Percentiles rank a stretch among this genome's conserved stretches.
phyloP scores from a whole-genome alignment of 2,888 invertebrate species.

The Psylliodes chrysocephalus region DNA sequence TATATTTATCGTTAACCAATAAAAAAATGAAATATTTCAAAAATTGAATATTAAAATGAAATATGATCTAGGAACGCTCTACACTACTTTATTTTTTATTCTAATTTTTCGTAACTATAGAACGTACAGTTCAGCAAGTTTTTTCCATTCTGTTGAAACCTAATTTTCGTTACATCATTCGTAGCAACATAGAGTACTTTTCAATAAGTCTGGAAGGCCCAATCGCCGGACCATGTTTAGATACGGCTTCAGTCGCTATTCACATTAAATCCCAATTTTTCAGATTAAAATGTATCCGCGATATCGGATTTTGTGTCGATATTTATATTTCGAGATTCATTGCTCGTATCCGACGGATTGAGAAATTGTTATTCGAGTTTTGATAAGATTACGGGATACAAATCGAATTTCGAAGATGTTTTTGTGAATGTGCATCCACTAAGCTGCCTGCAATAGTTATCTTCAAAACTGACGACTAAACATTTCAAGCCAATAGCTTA shows the following conservation, averaged over 20 bases:
- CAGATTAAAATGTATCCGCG: slow-evolving; percentile 30
- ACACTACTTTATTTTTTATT: too few species aligned
- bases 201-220: slow-evolving; percentile 20
- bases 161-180: slow-evolving; percentile 30
- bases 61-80: too few species aligned
- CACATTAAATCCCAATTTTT: slow-evolving; percentile 29
- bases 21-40: too few species aligned
- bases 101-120: too few species aligned
- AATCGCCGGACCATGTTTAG: slow-evolving; percentile 31
- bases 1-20: too few species aligned
- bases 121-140: background rate
- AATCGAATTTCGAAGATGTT: background rate
- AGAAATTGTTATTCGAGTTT: background rate
- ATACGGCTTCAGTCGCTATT: slow-evolving; percentile 34
- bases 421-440: too few species aligned
- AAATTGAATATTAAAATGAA: too few species aligned
- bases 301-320: background rate
- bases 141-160: slow-evolving; percentile 27
- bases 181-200: slow-evolving; percentile 26
- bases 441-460: too few species aligned
- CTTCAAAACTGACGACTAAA: too few species aligned
- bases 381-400: background rate
- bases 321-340: background rate
- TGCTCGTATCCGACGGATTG: background rate
- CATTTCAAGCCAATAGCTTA: too few species aligned